Evolutionary conservation across 2,888 invertebrate species (phyloP).

Genomic region (Drosophila sordidapex): DNA sequence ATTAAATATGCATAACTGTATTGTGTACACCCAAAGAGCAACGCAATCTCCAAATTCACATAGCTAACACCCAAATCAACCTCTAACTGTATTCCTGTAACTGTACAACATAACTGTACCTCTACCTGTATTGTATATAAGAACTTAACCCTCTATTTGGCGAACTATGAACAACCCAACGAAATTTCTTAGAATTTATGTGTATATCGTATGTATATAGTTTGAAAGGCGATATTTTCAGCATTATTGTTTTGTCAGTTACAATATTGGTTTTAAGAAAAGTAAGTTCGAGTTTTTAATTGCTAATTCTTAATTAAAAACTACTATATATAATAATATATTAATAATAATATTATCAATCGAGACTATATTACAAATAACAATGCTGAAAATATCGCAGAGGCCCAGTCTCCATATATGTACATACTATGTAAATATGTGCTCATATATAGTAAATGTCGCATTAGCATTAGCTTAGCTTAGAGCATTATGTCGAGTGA

Average conservation of each 20-base stretch:
- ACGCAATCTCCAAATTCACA: constrained; percentile 22
- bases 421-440: background rate
- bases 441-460: constrained; percentile 23
- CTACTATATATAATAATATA: background rate
- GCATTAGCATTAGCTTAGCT: constrained; percentile 22
- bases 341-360: background rate
- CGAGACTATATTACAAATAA: background rate
- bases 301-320: background rate
- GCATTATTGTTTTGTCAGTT: background rate
- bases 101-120: constrained; percentile 1
- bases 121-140: constrained; percentile 10
- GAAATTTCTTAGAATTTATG: background rate
- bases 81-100: constrained; percentile 9
- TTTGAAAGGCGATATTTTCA: constrained; percentile 1
- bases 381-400: constrained; percentile 35
- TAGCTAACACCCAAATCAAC: constrained; percentile 23
- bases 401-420: too few relatives aligned
- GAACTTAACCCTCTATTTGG: background rate
- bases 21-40: constrained; percentile 26
- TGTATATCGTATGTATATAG: constrained; percentile 18
- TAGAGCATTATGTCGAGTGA: background rate
- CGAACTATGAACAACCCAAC: background rate
- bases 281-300: too few relatives aligned
- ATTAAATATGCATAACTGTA: constrained; percentile 29
- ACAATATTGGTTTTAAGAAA: background rate